Base-by-base conservation (phyloP, 2,797 vertebrate genomes). In the Dendrocincla tyrannina region DNA sequence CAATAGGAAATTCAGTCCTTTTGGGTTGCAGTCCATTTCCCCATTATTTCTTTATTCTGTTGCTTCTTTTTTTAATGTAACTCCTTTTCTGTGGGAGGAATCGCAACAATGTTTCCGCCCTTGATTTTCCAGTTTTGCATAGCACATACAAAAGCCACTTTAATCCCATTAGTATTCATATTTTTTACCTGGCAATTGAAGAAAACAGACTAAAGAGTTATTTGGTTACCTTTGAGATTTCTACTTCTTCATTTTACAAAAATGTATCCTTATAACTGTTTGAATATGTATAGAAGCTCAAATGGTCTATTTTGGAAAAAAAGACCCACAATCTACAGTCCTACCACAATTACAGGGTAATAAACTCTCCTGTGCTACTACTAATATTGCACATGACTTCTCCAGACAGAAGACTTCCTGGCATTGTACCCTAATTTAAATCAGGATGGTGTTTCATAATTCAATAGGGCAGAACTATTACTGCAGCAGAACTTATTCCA, bases 211-310 rank as follows among this genome's bases (percentile, higher is more conserved):
- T 87, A 63, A 55, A n/a, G 41, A 76, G 33, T 62, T 73, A 56
- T 39, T 89, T 56, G 32, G 12, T 58, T 96, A 91, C 75, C n/a
- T 66, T 50, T 93, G 60, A 91, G 73, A 80, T 55, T 83, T 94
- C 27, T 94, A 63, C 76, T 93, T 95, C 42, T 94, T 93, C 64
- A 73, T 17, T 74, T 94, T 83, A 63, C 67, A 91, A 74, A 95
- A 53, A 80, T 55, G 5, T 69, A 10, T 87, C 18, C 14, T 27
- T 50, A 62, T 0, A 0, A 33, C 44, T 66, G 32, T 8, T 30
- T 95, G 70, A 72, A 33, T 78, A 76, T 53, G 32, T 67, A 16
- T 52, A 60, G 47, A 72, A 83, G 46, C 8, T 39, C 33, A 89
- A 75, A 77, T 9, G 7, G 9, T 64, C 8, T 39, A 42, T 10